A percentile compares a stretch with the other conserved stretches of the same genome.
Conservation (phyloP, 2,113 vertebrate species). For the Gallinago jamesoni region DNA sequence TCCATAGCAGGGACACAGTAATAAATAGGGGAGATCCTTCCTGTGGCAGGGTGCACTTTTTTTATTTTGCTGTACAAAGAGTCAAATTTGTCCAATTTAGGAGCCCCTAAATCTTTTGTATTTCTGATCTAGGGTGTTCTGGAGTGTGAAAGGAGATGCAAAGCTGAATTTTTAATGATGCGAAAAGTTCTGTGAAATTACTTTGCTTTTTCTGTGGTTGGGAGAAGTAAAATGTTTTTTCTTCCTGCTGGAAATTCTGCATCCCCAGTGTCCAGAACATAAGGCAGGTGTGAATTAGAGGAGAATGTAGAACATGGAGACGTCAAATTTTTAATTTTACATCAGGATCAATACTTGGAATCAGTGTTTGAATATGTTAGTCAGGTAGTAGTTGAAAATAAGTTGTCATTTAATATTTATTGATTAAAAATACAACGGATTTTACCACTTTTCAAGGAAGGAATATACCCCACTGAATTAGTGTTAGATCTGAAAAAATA, state of each 20-base stretch:
- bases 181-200: neutral
- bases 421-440: neutral
- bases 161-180: neutral
- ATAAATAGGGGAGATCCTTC: neutral
- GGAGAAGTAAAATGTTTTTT: neutral
- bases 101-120: neutral
- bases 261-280: neutral
- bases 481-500: neutral
- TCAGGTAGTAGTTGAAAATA: neutral
- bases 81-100: neutral
- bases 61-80: neutral
- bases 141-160: neutral
- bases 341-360: neutral
- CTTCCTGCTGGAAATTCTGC: neutral
- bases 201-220: neutral
- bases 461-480: neutral
- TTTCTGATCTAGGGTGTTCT: neutral
- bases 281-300: neutral
- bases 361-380: neutral
- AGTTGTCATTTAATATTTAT: neutral
- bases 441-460: neutral
- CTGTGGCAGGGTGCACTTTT: neutral
- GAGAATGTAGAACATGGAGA: neutral
- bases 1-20: neutral
- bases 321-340: neutral